Evolutionary conservation across 2,888 invertebrate genomes (phyloP).

Genomic region (Hirudinaria manillensis): DNA sequence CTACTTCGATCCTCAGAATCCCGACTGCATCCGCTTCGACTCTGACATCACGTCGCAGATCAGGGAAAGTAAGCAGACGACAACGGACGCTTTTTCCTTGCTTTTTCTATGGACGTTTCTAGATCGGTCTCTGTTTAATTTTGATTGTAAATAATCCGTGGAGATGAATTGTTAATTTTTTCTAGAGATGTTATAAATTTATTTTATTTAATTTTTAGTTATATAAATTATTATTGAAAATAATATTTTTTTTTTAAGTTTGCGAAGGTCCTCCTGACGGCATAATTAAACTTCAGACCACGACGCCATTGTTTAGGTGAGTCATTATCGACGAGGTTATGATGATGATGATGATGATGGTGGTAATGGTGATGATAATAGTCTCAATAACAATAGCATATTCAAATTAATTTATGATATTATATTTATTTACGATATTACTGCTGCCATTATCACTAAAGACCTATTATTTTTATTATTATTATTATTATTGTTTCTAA

Average conservation of each 20-base stretch:
- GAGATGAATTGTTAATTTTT: background rate
- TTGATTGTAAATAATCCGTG: background rate
- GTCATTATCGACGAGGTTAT: constrained; percentile 6
- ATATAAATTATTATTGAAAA: background rate
- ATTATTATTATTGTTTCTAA: background rate
- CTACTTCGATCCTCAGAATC: constrained; percentile 63
- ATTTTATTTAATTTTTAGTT: background rate
- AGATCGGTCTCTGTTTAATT: background rate
- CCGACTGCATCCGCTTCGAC: constrained; percentile 62
- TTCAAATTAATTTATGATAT: background rate
- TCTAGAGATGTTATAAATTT: background rate
- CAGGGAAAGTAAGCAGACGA: constrained; percentile 55
- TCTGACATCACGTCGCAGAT: constrained; percentile 60
- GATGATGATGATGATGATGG: background rate
- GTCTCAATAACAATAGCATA: no score
- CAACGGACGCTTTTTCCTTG: background rate
- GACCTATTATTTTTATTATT: background rate
- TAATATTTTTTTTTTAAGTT: constrained; percentile 51
- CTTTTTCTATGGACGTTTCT: background rate
- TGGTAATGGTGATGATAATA: no score
- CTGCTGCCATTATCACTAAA: background rate
- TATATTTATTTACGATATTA: background rate
- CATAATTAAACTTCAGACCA: constrained; percentile 68
- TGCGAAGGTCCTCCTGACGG: constrained; percentile 63
- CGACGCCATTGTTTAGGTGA: constrained; percentile 65